These are phyloP conservation scores for Brachystomella parvula DNA, from an alignment of 1,140 invertebrate genomes.

Conservation along the genomic window DNA sequence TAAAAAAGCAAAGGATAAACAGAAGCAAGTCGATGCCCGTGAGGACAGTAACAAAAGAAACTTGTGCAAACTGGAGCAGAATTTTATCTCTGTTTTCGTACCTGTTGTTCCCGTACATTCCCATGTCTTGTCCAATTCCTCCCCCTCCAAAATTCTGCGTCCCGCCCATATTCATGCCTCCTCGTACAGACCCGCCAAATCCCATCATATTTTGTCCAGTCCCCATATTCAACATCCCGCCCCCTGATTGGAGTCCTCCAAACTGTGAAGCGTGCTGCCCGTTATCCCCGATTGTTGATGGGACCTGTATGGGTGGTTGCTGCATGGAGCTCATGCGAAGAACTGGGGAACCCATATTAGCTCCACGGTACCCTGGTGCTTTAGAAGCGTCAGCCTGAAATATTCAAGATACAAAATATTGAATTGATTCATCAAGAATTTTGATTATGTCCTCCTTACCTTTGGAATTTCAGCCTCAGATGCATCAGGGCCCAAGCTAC, in stretches of 20 bases:
- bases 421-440: neutral
- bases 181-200: neutral
- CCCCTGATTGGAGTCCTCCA: neutral
- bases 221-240: neutral
- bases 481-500: neutral
- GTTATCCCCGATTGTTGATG: neutral
- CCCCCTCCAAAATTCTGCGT: neutral
- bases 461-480: conserved; percentile 26
- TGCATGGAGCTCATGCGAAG: conserved; percentile 17
- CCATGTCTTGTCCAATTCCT: neutral
- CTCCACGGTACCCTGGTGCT: conserved; percentile 67
- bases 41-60: too few relatives aligned
- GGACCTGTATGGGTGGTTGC: conserved; percentile 35
- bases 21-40: neutral
- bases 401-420: conserved; percentile 19
- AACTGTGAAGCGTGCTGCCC: conserved; percentile 15
- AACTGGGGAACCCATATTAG: conserved; percentile 57
- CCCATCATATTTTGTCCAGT: neutral
- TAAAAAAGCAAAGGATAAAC: neutral
- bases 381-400: conserved; percentile 63
- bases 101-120: conserved; percentile 16
- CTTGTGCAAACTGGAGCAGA: too few relatives aligned
- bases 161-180: neutral
- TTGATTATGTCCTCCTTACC: conserved; percentile 17
- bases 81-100: neutral